Conservation (phyloP, 2,797 vertebrate genomes). For the Mus spretus region DNA sequence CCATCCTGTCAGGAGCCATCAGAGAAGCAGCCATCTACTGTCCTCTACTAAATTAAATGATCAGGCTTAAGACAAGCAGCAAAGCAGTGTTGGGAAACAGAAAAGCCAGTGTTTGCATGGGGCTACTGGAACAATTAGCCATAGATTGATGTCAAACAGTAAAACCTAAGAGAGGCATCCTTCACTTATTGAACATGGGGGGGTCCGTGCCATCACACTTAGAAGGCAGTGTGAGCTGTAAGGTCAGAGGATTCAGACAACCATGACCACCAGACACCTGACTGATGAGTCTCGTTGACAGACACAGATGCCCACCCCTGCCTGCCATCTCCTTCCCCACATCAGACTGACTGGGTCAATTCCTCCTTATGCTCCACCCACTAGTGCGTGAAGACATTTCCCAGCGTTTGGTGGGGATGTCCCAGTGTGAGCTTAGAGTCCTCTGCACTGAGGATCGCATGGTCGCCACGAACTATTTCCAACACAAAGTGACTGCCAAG, state of each 20-base stretch:
- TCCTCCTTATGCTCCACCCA: accelerated
- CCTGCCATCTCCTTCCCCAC: no score
- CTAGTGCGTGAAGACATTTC: accelerated
- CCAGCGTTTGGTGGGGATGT: neutral
- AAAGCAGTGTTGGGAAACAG: neutral
- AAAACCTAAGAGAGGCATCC: accelerated
- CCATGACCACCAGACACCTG: neutral
- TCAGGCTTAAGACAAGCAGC: accelerated
- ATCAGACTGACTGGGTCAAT: accelerated
- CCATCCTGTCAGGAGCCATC: neutral
- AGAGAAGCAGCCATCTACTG: accelerated
- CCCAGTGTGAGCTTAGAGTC: neutral
- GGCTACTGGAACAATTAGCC: neutral
- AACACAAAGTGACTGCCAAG: neutral
- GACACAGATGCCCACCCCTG: neutral
- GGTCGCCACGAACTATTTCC: neutral
- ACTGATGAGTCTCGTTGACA: accelerated
- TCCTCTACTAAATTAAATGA: neutral
- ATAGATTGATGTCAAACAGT: accelerated
- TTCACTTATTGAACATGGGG: accelerated
- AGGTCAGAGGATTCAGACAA: neutral
- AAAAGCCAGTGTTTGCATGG: accelerated
- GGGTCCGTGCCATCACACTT: accelerated
- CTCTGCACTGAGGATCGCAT: neutral
- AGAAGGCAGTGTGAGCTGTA: accelerated